These are phyloP conservation scores for Corydoras sp. DNA, from an alignment of 2,113 vertebrate genomes.

Conservation along the genomic window DNA sequence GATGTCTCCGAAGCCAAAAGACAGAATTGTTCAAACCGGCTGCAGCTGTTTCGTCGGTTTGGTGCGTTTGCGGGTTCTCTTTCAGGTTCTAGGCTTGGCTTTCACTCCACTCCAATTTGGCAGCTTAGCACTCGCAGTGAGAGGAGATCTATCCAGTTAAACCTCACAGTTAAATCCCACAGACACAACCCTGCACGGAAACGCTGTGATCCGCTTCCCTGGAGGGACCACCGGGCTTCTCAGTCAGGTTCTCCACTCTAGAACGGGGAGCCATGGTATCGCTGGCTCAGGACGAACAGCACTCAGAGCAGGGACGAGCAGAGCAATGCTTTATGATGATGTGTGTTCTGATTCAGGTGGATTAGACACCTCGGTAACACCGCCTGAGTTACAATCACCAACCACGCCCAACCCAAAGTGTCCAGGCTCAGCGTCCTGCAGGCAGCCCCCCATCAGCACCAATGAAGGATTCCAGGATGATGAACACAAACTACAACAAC, in stretches of 20 bases:
- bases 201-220: conserved; percentile 26
- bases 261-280: conserved; percentile 10
- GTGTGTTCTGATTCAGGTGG: conserved; percentile 1
- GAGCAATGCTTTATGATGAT: neutral
- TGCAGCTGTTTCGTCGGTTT: conserved; percentile 5
- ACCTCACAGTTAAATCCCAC: conserved; percentile 9
- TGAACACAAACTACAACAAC: too few relatives aligned
- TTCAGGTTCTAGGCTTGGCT: conserved; percentile 23
- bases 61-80: conserved; percentile 28
- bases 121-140: conserved; percentile 16
- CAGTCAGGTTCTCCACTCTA: neutral
- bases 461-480: too few relatives aligned
- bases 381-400: too few relatives aligned
- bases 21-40: conserved; percentile 18
- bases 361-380: conserved; percentile 5
- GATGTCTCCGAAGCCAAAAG: conserved; percentile 4
- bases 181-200: neutral
- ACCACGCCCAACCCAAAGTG: too few relatives aligned
- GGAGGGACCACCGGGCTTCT: neutral
- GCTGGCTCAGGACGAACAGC: conserved; percentile 23
- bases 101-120: conserved; percentile 3
- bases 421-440: too few relatives aligned
- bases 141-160: neutral
- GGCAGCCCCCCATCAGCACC: too few relatives aligned
- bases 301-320: neutral